Percentiles rank a stretch among this genome's conserved stretches.
Conservation (phyloP, 2,888 invertebrate genomes). For the Thera britannica region DNA sequence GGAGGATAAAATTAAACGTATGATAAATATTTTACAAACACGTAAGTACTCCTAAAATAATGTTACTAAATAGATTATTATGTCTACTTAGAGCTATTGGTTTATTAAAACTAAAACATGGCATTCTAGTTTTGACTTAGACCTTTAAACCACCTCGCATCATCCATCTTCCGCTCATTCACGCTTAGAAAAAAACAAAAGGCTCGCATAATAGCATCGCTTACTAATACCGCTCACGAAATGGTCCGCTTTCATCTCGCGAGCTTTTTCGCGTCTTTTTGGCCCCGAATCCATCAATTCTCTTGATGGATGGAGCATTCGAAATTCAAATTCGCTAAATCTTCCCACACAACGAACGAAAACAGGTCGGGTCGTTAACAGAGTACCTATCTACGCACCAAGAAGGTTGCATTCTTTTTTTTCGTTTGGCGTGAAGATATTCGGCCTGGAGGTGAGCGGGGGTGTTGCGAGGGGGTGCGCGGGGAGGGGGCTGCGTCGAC, state of each 20-base stretch:
- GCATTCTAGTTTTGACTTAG: conserved; percentile 14
- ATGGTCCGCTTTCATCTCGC: conserved; percentile 76
- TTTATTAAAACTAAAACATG: neutral
- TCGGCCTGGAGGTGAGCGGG: conserved; percentile 60
- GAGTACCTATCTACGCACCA: conserved; percentile 57
- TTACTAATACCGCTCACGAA: conserved; percentile 74
- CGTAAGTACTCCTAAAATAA: too few relatives aligned
- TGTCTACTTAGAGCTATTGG: too few relatives aligned
- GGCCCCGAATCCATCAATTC: conserved; percentile 83
- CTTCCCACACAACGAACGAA: conserved; percentile 79
- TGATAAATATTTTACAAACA: too few relatives aligned
- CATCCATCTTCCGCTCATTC: conserved; percentile 44
- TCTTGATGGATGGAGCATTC: conserved; percentile 82
- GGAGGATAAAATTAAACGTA: neutral
- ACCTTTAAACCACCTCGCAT: conserved; percentile 22
- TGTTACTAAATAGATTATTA: too few relatives aligned
- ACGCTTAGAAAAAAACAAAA: conserved; percentile 56
- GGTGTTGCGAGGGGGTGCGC: conserved; percentile 40
- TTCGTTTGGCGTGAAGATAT: conserved; percentile 78
- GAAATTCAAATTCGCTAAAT: conserved; percentile 85
- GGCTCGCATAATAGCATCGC: conserved; percentile 68
- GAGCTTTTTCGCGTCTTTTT: conserved; percentile 75
- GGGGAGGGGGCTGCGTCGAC: conserved; percentile 60
- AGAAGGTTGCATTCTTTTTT: conserved; percentile 63
- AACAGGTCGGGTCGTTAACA: conserved; percentile 82